A percentile compares a stretch with the other conserved stretches of the same genome.
Evolutionary conservation across 1,140 invertebrate species (phyloP).

Genomic region (Nephila pilipes): DNA sequence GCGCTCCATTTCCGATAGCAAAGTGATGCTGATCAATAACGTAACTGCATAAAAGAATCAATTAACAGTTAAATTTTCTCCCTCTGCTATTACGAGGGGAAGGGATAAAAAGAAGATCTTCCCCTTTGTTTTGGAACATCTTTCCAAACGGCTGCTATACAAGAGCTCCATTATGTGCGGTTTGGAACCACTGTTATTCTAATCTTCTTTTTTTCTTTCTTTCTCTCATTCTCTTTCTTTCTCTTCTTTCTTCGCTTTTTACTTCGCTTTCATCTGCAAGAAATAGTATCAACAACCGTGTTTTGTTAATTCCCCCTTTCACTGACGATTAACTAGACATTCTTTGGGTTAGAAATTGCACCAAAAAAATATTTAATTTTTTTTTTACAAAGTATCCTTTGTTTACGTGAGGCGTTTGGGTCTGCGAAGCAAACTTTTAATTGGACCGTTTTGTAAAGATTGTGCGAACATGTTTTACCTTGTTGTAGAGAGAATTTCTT

Average conservation of each 20-base stretch:
- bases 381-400: slow-evolving; percentile 2
- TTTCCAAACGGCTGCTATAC: slow-evolving; percentile 1
- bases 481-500: background rate
- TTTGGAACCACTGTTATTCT: slow-evolving; percentile 5
- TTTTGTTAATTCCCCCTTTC: slow-evolving; percentile 38
- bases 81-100: background rate
- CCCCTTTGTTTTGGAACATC: slow-evolving; percentile 25
- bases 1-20: slow-evolving; percentile 35
- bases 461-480: background rate
- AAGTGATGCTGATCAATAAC: slow-evolving; percentile 25
- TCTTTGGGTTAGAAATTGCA: slow-evolving; percentile 9
- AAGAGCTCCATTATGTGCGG: slow-evolving; percentile 30
- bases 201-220: background rate
- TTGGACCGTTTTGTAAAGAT: slow-evolving; percentile 36
- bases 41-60: slow-evolving; percentile 50
- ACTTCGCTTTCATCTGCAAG: slow-evolving; percentile 4
- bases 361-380: background rate
- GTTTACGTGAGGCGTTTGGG: background rate
- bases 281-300: slow-evolving; percentile 26
- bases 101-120: background rate
- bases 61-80: slow-evolving; percentile 59
- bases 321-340: slow-evolving; percentile 33
- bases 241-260: background rate
- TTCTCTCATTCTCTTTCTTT: no score
- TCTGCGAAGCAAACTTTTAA: slow-evolving; percentile 13